Percentiles rank a stretch among this genome's conserved stretches.
These are phyloP conservation scores for Siderastrea radians DNA, from an alignment of 92 coral and sea anemone species.

Conservation along the genomic window DNA sequence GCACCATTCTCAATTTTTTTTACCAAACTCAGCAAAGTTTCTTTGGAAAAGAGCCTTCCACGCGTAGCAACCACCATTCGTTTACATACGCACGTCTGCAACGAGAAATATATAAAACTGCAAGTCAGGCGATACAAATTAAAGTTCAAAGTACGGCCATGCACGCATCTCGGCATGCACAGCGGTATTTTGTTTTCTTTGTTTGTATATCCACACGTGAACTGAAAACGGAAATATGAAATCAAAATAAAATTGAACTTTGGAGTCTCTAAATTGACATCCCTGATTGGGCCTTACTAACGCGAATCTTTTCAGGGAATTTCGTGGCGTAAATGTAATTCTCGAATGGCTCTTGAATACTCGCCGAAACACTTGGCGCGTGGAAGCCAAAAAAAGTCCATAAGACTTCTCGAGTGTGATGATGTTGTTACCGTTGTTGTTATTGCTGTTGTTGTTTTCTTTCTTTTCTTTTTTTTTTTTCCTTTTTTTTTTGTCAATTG, in stretches of 20 bases:
- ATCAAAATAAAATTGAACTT: conserved; percentile 7
- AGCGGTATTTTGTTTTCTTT: conserved; percentile 5
- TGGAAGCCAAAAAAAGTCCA: no score
- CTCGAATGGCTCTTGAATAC: no score
- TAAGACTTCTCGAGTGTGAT: no score
- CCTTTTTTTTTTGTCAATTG: no score
- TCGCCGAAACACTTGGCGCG: not conserved
- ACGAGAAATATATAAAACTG: not conserved
- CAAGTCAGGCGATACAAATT: not conserved
- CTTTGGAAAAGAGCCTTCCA: not conserved
- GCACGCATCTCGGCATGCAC: not conserved
- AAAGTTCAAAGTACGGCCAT: not conserved
- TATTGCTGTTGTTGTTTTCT: no score
- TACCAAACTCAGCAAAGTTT: not conserved
- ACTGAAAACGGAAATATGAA: conserved; percentile 5
- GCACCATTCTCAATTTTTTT: not conserved
- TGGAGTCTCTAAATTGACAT: not conserved
- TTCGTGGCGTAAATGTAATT: not conserved
- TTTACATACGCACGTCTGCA: not conserved
- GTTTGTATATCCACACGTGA: not conserved
- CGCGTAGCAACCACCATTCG: no score
- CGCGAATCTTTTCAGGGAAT: not conserved
- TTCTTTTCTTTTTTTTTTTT: no score
- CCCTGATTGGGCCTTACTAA: not conserved
- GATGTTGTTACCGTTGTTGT: no score